Conservation (phyloP, 2,113 vertebrate genomes). For the Psittacula cyanocephala region DNA sequence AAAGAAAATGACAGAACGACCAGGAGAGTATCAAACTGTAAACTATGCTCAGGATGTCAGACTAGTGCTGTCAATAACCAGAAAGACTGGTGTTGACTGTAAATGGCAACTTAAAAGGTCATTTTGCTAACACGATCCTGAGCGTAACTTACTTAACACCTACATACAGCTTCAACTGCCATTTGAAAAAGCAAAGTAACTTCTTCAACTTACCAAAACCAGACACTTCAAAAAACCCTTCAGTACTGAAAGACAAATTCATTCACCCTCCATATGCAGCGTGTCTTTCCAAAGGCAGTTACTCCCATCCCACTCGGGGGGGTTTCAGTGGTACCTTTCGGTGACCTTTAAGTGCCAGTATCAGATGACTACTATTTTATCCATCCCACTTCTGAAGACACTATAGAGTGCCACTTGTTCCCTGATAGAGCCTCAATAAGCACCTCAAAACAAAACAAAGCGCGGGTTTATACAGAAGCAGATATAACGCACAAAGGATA, state of each 20-base stretch:
- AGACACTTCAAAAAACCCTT: not conserved
- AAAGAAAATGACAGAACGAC: slow-evolving; percentile 16
- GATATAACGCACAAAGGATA: not conserved
- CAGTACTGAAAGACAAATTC: not conserved
- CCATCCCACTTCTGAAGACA: slow-evolving; percentile 5
- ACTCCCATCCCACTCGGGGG: not conserved
- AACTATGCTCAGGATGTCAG: not conserved
- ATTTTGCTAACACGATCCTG: not conserved
- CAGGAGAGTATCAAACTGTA: not conserved
- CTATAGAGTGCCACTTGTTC: slow-evolving; percentile 22
- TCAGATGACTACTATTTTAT: slow-evolving; percentile 35
- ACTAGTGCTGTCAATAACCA: not conserved
- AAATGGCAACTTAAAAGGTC: not conserved
- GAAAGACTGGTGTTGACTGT: not conserved
- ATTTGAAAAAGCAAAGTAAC: not conserved
- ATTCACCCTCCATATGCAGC: not conserved
- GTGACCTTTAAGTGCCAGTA: slow-evolving; percentile 43
- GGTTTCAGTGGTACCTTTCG: not conserved
- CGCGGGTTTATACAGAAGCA: not conserved
- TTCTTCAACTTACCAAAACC: not conserved
- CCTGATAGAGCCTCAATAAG: slow-evolving; percentile 11
- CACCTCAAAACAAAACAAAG: slow-evolving; percentile 38
- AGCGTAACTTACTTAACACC: not conserved
- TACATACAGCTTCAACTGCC: not conserved
- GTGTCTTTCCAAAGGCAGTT: not conserved